Evolutionary conservation across 92 coral and sea anemone genomes (phyloP).

Genomic region (Actinostola sp.): DNA sequence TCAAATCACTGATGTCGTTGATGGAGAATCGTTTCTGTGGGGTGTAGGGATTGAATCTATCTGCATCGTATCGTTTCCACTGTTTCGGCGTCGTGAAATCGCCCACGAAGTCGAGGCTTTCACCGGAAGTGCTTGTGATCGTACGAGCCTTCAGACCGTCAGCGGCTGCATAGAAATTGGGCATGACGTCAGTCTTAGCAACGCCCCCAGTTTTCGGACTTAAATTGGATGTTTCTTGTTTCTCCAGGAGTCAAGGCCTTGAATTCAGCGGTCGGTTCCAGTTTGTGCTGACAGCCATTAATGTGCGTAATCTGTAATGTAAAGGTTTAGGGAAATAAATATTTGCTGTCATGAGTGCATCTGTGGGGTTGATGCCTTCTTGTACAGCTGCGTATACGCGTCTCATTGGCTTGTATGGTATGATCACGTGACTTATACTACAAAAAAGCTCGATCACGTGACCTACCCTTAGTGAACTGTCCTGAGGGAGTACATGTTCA

Average conservation of each 20-base stretch:
- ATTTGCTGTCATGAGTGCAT: too few species aligned
- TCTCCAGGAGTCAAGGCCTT: conserved; percentile 58
- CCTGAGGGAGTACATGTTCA: too few species aligned
- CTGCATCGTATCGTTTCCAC: conserved; percentile 82
- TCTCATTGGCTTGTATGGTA: too few species aligned
- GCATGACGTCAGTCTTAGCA: conserved; percentile 93
- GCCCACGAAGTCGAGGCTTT: conserved; percentile 80
- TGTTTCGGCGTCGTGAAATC: conserved; percentile 65
- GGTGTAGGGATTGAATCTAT: conserved; percentile 77
- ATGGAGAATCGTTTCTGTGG: conserved; percentile 70
- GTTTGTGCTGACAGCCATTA: conserved; percentile 89
- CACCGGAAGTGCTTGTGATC: conserved; percentile 89
- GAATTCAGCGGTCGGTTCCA: conserved; percentile 84
- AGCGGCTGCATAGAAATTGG: conserved; percentile 90
- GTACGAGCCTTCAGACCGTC: conserved; percentile 89
- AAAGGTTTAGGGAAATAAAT: too few species aligned
- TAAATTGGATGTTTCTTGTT: conserved; percentile 56
- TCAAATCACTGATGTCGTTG: conserved; percentile 54
- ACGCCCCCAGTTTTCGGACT: conserved; percentile 88
- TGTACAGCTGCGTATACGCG: too few species aligned
- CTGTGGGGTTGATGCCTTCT: background rate
- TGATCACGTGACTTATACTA: too few species aligned
- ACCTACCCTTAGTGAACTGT: too few species aligned
- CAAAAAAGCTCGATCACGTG: too few species aligned
- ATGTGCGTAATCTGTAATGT: conserved; percentile 67